These are phyloP conservation scores for Tetragonula carbonaria DNA, from an alignment of 2,888 invertebrate genomes.

Conservation along the genomic window DNA sequence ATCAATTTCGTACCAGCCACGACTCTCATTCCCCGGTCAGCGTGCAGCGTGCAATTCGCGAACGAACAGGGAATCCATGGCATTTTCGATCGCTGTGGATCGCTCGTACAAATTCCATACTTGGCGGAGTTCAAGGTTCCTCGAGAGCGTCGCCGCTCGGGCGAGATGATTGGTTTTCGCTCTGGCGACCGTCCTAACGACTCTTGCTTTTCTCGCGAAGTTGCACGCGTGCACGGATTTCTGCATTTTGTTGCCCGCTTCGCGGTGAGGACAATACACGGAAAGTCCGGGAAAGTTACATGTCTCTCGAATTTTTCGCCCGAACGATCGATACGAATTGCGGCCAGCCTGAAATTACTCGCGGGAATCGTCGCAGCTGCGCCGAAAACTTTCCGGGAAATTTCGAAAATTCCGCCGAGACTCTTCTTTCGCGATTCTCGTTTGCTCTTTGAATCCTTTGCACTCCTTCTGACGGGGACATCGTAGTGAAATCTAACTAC, in stretches of 20 bases:
- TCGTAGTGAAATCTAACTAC: too few species aligned
- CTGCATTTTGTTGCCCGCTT: constrained; percentile 10
- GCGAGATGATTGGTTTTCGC: constrained; percentile 68
- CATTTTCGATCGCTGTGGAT: neutral
- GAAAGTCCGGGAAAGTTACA: neutral
- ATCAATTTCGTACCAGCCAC: constrained; percentile 19
- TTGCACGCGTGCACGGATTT: constrained; percentile 16
- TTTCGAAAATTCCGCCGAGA: neutral
- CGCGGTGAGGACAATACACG: neutral
- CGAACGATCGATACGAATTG: constrained; percentile 7
- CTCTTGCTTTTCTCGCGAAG: constrained; percentile 11
- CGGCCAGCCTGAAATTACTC: neutral
- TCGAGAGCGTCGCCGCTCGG: constrained; percentile 57
- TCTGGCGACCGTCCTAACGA: constrained; percentile 59
- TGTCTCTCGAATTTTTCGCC: too few species aligned
- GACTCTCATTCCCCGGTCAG: constrained; percentile 17
- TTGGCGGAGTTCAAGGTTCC: constrained; percentile 68
- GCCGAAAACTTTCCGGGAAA: neutral
- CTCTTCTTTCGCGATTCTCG: neutral
- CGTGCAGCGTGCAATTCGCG: constrained; percentile 18
- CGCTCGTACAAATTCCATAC: constrained; percentile 33
- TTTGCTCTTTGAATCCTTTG: neutral
- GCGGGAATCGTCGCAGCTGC: neutral
- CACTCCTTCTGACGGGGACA: too few species aligned
- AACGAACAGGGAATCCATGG: constrained; percentile 18